phyloP scores from a whole-genome alignment of 2,113 vertebrate species.

The Daphoenositta chrysoptera region DNA sequence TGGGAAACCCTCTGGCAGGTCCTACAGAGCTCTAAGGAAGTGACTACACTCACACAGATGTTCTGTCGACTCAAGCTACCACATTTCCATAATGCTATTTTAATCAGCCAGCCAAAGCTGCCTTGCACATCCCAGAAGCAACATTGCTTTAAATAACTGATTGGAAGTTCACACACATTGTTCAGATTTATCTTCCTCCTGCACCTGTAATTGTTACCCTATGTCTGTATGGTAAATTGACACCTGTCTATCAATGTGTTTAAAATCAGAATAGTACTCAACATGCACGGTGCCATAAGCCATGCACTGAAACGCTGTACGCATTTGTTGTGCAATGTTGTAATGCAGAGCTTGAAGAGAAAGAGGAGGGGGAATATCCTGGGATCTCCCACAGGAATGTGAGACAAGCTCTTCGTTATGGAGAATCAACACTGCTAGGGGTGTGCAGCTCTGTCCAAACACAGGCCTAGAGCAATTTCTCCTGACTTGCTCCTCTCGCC shows the following conservation, averaged over 20 bases:
- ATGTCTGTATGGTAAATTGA: background rate
- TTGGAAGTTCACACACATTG: background rate
- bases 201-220: background rate
- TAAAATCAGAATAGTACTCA: background rate
- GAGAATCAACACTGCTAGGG: background rate
- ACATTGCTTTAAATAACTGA: background rate
- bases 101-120: background rate
- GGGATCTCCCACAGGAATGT: background rate
- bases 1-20: background rate
- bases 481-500: background rate
- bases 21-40: background rate
- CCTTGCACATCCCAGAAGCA: background rate
- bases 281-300: background rate
- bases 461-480: background rate
- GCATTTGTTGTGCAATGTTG: too few relatives aligned
- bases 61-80: background rate
- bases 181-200: background rate
- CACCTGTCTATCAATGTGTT: background rate
- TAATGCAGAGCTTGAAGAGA: background rate
- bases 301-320: background rate
- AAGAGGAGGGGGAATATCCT: background rate
- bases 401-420: background rate
- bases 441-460: background rate
- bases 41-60: constrained; percentile 5
- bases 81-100: background rate